Percentiles rank a stretch among this genome's conserved stretches.
Conservation (phyloP, 2,113 vertebrate genomes). For the Laticauda laticaudata region DNA sequence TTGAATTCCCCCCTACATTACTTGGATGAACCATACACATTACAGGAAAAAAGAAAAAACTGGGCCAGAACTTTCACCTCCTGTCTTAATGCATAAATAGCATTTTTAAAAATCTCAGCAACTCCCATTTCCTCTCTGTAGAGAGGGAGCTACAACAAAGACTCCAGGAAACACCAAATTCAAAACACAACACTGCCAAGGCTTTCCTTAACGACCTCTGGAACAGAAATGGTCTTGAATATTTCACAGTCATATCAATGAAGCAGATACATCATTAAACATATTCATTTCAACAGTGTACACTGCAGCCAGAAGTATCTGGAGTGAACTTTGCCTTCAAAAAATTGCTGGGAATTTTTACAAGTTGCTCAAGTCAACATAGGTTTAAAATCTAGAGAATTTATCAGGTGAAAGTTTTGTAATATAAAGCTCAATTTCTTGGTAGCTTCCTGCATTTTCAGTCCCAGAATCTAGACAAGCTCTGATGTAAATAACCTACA, state of each 20-base stretch:
- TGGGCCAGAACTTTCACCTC: constrained; percentile 26
- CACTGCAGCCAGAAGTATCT: background rate
- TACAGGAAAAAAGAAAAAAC: constrained; percentile 9
- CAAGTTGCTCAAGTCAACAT: background rate
- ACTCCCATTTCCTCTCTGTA: constrained; percentile 32
- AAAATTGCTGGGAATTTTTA: background rate
- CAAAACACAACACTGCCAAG: background rate
- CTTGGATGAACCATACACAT: constrained; percentile 42
- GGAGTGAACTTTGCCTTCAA: background rate
- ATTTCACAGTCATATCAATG: background rate
- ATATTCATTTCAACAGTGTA: background rate
- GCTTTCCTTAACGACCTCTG: background rate
- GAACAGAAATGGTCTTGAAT: background rate
- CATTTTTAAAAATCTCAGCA: constrained; percentile 4
- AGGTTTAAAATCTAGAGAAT: background rate
- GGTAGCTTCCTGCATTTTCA: background rate
- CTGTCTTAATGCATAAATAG: background rate
- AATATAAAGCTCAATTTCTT: background rate
- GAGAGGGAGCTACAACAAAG: constrained; percentile 35
- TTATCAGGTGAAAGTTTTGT: background rate
- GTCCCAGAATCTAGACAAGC: background rate
- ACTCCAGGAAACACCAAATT: background rate
- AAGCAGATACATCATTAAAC: background rate
- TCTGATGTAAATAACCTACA: background rate
- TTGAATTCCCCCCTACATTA: constrained; percentile 42